phyloP scores from a whole-genome alignment of 23 tunicate genomes.

The Oikopleura vanhoeffeni region DNA sequence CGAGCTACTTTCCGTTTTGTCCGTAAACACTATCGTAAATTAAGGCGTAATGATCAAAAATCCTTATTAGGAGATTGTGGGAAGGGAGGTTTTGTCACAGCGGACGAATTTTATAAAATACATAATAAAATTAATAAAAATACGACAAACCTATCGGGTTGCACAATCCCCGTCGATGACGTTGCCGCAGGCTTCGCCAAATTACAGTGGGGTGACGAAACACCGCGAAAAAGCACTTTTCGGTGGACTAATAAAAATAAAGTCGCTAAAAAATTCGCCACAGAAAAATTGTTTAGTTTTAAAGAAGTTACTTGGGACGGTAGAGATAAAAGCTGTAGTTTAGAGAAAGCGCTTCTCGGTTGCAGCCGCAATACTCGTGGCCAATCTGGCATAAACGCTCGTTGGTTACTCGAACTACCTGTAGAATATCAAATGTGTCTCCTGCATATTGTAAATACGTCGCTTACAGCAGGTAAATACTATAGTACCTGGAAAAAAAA shows the following conservation, averaged over 20 bases:
- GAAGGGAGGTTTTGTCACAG: not conserved
- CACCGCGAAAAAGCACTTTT: not conserved
- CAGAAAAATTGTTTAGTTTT: not conserved
- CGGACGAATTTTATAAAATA: not conserved
- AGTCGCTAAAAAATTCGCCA: not conserved
- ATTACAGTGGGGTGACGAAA: not conserved
- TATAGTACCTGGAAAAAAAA: not conserved
- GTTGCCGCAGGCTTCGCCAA: not conserved
- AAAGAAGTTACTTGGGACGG: not conserved
- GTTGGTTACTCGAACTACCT: not conserved
- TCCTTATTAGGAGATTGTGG: not conserved
- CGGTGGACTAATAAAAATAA: not conserved
- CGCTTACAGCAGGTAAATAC: not conserved
- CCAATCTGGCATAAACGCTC: not conserved
- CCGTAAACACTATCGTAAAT: not conserved
- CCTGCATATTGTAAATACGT: not conserved
- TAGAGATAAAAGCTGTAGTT: not conserved
- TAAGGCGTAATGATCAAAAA: not conserved
- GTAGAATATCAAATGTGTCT: not conserved
- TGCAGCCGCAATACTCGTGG: not conserved
- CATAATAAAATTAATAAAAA: not conserved
- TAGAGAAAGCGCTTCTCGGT: not conserved
- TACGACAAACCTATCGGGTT: not conserved
- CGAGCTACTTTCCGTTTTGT: not conserved
- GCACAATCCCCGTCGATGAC: not conserved